phyloP scores from a whole-genome alignment of 2,113 vertebrate genomes.

The Pipra filicauda region DNA sequence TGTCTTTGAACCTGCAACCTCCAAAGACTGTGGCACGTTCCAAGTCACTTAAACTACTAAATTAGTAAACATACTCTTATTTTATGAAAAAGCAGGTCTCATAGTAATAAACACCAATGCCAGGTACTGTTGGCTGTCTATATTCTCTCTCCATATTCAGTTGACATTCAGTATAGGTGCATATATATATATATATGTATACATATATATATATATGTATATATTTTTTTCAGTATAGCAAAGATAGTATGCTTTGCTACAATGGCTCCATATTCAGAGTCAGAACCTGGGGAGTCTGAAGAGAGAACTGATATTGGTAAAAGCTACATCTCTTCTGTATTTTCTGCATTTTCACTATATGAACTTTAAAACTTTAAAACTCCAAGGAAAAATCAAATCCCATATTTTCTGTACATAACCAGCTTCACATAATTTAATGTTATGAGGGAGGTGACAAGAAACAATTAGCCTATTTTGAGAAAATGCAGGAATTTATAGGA shows the following conservation, averaged over 20 bases:
- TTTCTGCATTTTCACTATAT: neutral
- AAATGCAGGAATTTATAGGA: constrained; percentile 1
- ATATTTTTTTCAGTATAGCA: neutral
- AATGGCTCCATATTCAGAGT: neutral
- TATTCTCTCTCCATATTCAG: neutral
- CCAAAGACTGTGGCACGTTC: neutral
- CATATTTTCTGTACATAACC: neutral
- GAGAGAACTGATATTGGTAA: neutral
- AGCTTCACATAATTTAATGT: neutral
- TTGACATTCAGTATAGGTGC: neutral
- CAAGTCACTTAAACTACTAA: neutral
- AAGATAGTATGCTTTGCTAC: neutral
- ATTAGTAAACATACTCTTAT: neutral
- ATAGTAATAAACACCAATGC: neutral
- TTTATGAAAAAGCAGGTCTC: neutral
- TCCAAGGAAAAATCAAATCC: neutral
- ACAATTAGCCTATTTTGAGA: constrained; percentile 19
- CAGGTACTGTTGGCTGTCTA: neutral
- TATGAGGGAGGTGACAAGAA: constrained; percentile 14
- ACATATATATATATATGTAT: neutral
- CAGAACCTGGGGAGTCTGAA: neutral
- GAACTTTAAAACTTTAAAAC: neutral
- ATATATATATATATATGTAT: neutral
- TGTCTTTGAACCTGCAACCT: neutral
- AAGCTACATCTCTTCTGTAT: neutral